A percentile compares a stretch with the other conserved stretches of the same genome.
These are phyloP conservation scores for Lasioglossum morio DNA, from an alignment of 2,888 invertebrate genomes.

Conservation along the genomic window DNA sequence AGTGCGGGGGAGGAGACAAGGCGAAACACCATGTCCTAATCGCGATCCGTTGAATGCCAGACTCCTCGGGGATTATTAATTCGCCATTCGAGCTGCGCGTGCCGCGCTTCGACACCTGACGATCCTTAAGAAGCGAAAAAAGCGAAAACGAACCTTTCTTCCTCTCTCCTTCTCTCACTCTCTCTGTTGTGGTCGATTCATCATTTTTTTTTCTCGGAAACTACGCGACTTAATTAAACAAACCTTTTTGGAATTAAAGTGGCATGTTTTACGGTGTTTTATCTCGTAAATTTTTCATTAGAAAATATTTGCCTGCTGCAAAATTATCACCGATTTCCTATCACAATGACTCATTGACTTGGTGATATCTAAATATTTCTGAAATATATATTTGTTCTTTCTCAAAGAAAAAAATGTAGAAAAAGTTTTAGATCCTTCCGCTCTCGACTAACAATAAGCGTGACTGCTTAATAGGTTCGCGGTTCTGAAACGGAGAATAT, in stretches of 20 bases:
- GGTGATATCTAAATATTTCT: background rate
- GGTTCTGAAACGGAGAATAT: conserved; percentile 41
- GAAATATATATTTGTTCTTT: too few relatives aligned
- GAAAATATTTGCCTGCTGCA: background rate
- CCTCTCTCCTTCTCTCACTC: background rate
- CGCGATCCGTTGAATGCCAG: conserved; percentile 46
- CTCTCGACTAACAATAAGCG: background rate
- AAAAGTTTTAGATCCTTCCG: background rate
- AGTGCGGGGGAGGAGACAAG: background rate
- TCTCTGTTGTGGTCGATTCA: background rate
- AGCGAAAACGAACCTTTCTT: background rate
- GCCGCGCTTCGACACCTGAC: conserved; percentile 52
- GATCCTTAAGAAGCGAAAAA: background rate
- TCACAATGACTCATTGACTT: background rate
- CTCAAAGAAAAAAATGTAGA: background rate
- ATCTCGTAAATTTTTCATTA: background rate
- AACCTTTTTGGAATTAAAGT: background rate
- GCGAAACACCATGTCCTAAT: conserved; percentile 38
- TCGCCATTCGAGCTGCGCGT: conserved; percentile 44
- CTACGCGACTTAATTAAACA: background rate
- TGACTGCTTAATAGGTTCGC: background rate
- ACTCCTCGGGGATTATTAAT: conserved; percentile 54
- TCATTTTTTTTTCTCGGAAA: background rate
- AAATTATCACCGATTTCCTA: background rate
- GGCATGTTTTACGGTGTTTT: background rate